Evolutionary conservation across 1,140 invertebrate species (phyloP), one percentile per base, ranked within the genome.

Genomic region (Dryas iulia): DNA sequence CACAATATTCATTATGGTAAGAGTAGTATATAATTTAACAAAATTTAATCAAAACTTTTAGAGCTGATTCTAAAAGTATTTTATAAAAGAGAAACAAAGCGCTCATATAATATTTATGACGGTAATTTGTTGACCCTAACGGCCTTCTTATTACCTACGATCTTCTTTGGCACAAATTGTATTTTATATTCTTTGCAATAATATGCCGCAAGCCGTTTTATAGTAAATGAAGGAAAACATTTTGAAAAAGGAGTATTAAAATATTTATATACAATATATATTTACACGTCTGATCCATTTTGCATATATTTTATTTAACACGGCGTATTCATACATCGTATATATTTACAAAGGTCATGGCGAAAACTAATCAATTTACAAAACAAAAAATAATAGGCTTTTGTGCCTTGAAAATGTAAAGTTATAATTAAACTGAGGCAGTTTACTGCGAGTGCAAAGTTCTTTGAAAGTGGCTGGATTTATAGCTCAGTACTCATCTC

Each of bases 401-500:
- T 2, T 8, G 21, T 18, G 39, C n/a, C 28, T 52, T 23, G 24
- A 21, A 47, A 47, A 25, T 67, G 25, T 26, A 60, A 60, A 67
- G 33, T 21, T 24, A 59, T 66, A 47, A 59, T 47, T 54, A 59
- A 33, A 61, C 31, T 35, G 53, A 28, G 23, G 39, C n/a, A 30
- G 39, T 68, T 68, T 54, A 28, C 53, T 52, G 53, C 53, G 62
- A 64, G 62, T 31, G 62, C 53, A 57, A 64, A 56, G 56, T 59
- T 18, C 56, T 58, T 26, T 24, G 53, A 65, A 23, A 59, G 35
- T 59, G 53, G 47, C 35, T 65, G 26, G 35, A 66, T 79, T 87
- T 70, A 91, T 53, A 91, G 81, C 66, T 91, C 89, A 7, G 89
- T 91, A 70, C 89, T 91, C 89, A 91, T 91, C 74, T 91, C 89